phyloP scores from a whole-genome alignment of 2,113 vertebrate species.

The Rhinolophus sinicus region DNA sequence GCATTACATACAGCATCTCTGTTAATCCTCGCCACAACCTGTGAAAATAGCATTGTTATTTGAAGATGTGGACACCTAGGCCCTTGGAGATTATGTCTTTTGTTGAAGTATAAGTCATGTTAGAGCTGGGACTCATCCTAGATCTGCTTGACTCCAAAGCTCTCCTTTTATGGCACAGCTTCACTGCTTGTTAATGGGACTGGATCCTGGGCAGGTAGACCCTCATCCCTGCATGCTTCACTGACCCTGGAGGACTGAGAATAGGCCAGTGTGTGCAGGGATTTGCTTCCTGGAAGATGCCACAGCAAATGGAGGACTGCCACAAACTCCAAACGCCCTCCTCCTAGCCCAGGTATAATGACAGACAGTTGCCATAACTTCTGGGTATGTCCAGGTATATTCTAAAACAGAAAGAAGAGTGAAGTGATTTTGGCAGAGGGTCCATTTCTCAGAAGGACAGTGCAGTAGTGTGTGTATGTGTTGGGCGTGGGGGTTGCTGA shows the following conservation, averaged over 20 bases:
- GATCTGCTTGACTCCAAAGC: background rate
- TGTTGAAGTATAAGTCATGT: background rate
- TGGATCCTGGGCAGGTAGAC: too few species aligned
- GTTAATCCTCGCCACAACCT: background rate
- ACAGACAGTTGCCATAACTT: background rate
- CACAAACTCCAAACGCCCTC: background rate
- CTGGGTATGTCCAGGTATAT: background rate
- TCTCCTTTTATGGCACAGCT: background rate
- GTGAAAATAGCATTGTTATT: background rate
- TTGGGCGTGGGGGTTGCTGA: background rate
- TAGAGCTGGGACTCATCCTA: background rate
- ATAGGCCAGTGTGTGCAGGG: background rate
- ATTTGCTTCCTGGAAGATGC: background rate
- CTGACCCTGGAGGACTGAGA: background rate
- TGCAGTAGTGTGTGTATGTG: background rate
- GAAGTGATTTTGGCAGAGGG: background rate
- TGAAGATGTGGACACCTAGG: background rate
- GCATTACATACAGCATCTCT: background rate
- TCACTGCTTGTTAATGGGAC: background rate
- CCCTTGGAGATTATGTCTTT: background rate
- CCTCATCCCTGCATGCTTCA: background rate
- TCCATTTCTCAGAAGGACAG: background rate
- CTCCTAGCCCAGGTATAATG: background rate
- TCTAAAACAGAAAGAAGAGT: background rate
- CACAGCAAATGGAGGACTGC: background rate